Base-by-base conservation (phyloP, 2,888 invertebrate genomes). In the Tricholauxania praeusta region DNA sequence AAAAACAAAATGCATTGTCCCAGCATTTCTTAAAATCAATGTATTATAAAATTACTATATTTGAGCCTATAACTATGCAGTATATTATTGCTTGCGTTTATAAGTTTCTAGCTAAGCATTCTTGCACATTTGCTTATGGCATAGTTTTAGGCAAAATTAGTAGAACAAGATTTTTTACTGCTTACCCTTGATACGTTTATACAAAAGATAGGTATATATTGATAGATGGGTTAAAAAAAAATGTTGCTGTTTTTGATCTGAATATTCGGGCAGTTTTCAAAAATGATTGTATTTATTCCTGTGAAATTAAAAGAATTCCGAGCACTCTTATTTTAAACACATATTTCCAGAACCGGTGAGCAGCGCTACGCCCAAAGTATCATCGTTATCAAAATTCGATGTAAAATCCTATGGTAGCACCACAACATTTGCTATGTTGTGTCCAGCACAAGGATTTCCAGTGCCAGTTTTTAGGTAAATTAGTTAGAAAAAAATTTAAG, bases 301-400 rank as follows among this genome's bases (percentile, higher is more conserved):
- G 4, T 52, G 52, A 52, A n/a, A 14, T 53, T 53, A 12, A 8
- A 53, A 53, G 2, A 7, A 6, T 1, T 22, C 14, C 5, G 28
- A 3, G 28, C 2, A 28, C 12, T 28, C 32, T 28, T 60, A 15
- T 32, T 60, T 60, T 59, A 47, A 32, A 39, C n/a, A 4, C 15
- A 22, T 22, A 12, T 15, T 10, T 66, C 28, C 28, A 93, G 93
- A 93, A 80, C 93, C 93, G 55, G 89, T 93, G 82, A 92, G 92
- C 88, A 92, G 92, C 82, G 90, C 92, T 52, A 90, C 90, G 79
- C 93, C 93, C 73, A 92, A 91, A 87, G 91, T 93, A 77, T 90
- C 91, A 60, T 89, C 89, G 79, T 89, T 81, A 14, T 84, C 85
- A 0, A 86, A 87, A 77, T 87, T 86, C 65, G 87, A 87, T 79